Percentiles rank a stretch among this genome's conserved stretches.
These are phyloP conservation scores for Odocoileus hemionus DNA, from an alignment of 2,113 vertebrate species.

Conservation along the genomic window DNA sequence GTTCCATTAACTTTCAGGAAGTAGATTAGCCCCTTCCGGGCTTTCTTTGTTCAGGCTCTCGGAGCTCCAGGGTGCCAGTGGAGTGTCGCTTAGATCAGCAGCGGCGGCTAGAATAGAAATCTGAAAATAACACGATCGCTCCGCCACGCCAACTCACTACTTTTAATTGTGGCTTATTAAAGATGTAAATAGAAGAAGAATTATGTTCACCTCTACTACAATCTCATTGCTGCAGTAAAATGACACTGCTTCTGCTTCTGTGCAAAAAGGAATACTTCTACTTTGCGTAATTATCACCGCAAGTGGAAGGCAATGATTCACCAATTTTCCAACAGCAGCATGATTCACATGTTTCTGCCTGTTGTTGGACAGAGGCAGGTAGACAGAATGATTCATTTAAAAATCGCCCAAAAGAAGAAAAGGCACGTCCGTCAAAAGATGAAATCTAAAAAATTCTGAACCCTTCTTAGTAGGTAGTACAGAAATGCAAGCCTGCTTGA, in stretches of 20 bases:
- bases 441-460: not conserved
- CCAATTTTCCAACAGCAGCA: conserved; percentile 37
- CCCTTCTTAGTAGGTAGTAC: conserved; percentile 38
- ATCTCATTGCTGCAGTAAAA: conserved; percentile 57
- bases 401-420: conserved; percentile 50
- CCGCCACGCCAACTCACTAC: conserved; percentile 65
- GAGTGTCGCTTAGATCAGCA: conserved; percentile 8
- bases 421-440: conserved; percentile 11
- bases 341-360: conserved; percentile 33
- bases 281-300: conserved; percentile 61
- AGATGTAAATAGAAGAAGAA: conserved; percentile 77
- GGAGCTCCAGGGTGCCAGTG: not conserved
- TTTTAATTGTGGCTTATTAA: conserved; percentile 79
- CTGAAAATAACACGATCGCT: conserved; percentile 72
- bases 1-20: conserved; percentile 43
- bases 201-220: conserved; percentile 73
- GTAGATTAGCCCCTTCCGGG: conserved; percentile 36
- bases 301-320: conserved; percentile 68
- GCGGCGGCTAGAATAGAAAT: conserved; percentile 52
- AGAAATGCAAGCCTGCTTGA: conserved; percentile 40
- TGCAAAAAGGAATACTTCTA: conserved; percentile 63
- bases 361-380: conserved; percentile 1
- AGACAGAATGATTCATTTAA: conserved; percentile 27
- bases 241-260: conserved; percentile 49
- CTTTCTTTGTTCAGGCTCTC: conserved; percentile 35